These are phyloP conservation scores for Empis livida DNA, from an alignment of 2,888 invertebrate species.

Conservation along the genomic window DNA sequence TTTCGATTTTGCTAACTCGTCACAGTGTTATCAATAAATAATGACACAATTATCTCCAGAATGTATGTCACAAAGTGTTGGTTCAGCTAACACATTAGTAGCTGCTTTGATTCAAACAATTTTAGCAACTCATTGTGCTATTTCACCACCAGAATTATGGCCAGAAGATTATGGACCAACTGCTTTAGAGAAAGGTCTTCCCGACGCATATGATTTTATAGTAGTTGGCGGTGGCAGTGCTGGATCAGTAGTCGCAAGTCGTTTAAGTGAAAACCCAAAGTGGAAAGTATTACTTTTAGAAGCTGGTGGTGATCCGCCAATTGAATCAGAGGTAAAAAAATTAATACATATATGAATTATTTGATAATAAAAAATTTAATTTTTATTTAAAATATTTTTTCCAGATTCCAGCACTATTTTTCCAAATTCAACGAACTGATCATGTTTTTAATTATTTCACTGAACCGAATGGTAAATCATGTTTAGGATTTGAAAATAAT, in stretches of 20 bases:
- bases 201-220: constrained; percentile 10
- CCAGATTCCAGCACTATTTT: not conserved
- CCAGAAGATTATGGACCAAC: constrained; percentile 34
- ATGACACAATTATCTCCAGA: constrained; percentile 6
- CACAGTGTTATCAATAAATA: no score
- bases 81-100: constrained; percentile 33
- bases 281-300: constrained; percentile 19
- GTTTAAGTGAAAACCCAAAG: constrained; percentile 19
- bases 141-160: constrained; percentile 38
- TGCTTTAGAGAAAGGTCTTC: constrained; percentile 20
- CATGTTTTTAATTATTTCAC: constrained; percentile 17
- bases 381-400: not conserved
- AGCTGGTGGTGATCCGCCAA: constrained; percentile 20
- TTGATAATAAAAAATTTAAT: not conserved
- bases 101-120: constrained; percentile 41
- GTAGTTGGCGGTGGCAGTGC: constrained; percentile 12
- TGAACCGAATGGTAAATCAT: constrained; percentile 18
- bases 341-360: not conserved
- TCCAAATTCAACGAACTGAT: not conserved
- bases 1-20: no score
- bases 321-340: constrained; percentile 18
- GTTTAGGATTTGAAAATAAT: constrained; percentile 17
- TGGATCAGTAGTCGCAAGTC: constrained; percentile 17
- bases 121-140: constrained; percentile 41
- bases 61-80: constrained; percentile 21